Base-by-base conservation (phyloP, 2,888 invertebrate genomes). In the Pristionchus arcanus region DNA sequence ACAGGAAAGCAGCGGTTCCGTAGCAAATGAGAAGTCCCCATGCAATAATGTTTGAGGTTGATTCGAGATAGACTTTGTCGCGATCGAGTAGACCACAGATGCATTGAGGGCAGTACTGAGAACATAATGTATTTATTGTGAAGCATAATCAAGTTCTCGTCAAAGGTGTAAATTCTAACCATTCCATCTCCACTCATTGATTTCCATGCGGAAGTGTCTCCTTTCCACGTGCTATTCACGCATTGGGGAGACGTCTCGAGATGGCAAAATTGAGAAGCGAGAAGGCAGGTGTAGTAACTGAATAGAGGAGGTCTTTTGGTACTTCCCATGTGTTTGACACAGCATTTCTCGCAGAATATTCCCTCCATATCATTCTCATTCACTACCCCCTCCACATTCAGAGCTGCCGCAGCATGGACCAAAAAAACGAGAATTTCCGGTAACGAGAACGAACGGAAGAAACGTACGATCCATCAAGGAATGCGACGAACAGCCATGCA, bases 401-500 rank as follows among this genome's bases (percentile, higher is more conserved):
- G n/a, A n/a, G n/a, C n/a, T n/a, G n/a, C n/a, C n/a, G n/a, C n/a
- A n/a, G n/a, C n/a, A n/a, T n/a, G n/a, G n/a, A n/a, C n/a, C n/a
- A n/a, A n/a, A n/a, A n/a, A n/a, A n/a, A n/a, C n/a, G n/a, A n/a
- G n/a, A n/a, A n/a, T n/a, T n/a, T n/a, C n/a, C n/a, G n/a, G n/a
- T n/a, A n/a, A n/a, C n/a, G n/a, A n/a, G n/a, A n/a, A n/a, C n/a
- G n/a, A n/a, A n/a, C n/a, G n/a, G n/a, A n/a, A n/a, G 42, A 34
- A 59, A 37, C 88, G 28, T 21, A 92, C 92, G 91, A 91, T 89
- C 94, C 94, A 89, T 94, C 93, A 2, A 94, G 91, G 68, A 94
- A 93, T 0, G 93, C 93, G 9, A 94, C 94, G 84, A 94, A 94
- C 0, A 94, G 91, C 94, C 94, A 94, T 0, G 93, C 94, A 1